Percentiles rank a stretch among this genome's conserved stretches.
phyloP scores from a whole-genome alignment of 2,888 invertebrate genomes.

The Octonoba sinensis region DNA sequence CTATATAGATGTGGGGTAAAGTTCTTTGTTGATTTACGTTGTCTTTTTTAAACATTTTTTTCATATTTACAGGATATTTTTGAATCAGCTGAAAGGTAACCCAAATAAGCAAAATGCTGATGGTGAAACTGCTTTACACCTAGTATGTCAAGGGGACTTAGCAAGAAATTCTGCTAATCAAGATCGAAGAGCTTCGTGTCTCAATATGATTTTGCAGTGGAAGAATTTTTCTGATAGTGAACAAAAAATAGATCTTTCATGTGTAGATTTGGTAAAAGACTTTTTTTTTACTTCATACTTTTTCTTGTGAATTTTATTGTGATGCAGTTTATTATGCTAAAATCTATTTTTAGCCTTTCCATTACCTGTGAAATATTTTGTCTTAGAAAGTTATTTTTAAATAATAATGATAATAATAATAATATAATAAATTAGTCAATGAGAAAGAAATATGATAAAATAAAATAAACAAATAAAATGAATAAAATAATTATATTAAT shows the following conservation, averaged over 20 bases:
- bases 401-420: too few relatives aligned
- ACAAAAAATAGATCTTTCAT: conserved; percentile 76
- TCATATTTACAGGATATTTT: conserved; percentile 74
- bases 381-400: too few relatives aligned
- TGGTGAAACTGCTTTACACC: conserved; percentile 78
- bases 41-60: not conserved
- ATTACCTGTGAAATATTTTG: too few relatives aligned
- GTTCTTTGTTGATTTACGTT: not conserved
- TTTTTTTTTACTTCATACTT: not conserved
- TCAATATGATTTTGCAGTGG: conserved; percentile 78
- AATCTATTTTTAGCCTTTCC: too few relatives aligned
- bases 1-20: not conserved
- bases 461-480: too few relatives aligned
- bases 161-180: conserved; percentile 73
- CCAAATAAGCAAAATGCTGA: conserved; percentile 79
- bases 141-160: conserved; percentile 75
- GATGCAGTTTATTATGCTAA: not conserved
- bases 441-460: too few relatives aligned
- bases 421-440: too few relatives aligned
- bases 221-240: conserved; percentile 75
- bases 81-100: conserved; percentile 78
- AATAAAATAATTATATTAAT: too few relatives aligned
- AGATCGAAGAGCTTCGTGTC: conserved; percentile 76
- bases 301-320: not conserved
- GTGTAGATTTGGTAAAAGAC: conserved; percentile 76